A percentile compares a stretch with the other conserved stretches of the same genome.
Evolutionary conservation across 2,113 vertebrate species (phyloP).

Genomic region (Australoheros scitulus): DNA sequence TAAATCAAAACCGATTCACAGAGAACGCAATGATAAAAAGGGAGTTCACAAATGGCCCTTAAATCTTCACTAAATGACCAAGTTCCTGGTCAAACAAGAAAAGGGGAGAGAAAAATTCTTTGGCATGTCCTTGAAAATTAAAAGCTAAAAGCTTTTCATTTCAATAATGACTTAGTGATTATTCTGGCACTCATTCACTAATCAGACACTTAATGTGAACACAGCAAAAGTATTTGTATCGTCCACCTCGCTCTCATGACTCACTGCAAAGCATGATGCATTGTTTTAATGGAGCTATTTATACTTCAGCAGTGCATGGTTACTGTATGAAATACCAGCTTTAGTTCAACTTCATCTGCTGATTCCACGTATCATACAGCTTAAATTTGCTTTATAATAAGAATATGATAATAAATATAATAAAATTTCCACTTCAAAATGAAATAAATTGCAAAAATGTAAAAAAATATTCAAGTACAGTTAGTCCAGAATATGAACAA

Average conservation of each 20-base stretch:
- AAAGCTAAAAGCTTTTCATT: neutral
- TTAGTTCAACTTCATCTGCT: slow-evolving; percentile 3
- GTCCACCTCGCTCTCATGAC: neutral
- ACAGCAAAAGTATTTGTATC: neutral
- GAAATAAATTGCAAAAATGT: too few relatives aligned
- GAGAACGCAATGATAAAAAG: slow-evolving; percentile 19
- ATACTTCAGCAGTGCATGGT: slow-evolving; percentile 3
- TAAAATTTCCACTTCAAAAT: too few relatives aligned
- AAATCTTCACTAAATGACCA: slow-evolving; percentile 15
- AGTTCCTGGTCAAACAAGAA: neutral
- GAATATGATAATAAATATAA: neutral
- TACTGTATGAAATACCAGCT: slow-evolving; percentile 13
- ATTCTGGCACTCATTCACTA: neutral
- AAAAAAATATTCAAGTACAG: too few relatives aligned
- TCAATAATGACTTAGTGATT: neutral
- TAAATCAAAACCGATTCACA: slow-evolving; percentile 37
- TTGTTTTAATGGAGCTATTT: slow-evolving; percentile 23
- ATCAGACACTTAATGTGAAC: neutral
- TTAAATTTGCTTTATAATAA: neutral
- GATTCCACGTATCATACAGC: neutral
- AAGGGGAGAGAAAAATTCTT: neutral
- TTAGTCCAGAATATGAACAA: too few relatives aligned
- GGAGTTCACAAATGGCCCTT: neutral
- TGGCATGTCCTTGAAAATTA: neutral
- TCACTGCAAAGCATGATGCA: neutral